Evolutionary conservation across 1,140 invertebrate genomes (phyloP).

Genomic region (Hyles vespertilio): DNA sequence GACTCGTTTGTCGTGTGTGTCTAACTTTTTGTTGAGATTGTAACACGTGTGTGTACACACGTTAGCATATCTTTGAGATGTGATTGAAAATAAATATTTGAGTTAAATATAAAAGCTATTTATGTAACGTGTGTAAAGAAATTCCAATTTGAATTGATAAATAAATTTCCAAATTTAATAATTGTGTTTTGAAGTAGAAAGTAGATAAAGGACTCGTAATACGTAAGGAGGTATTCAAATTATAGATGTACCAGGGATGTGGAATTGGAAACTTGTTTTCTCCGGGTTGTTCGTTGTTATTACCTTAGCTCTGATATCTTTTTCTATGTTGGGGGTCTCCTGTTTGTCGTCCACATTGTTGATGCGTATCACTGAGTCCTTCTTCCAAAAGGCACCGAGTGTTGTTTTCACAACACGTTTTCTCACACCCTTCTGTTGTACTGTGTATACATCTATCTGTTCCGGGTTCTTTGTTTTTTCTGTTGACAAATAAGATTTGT

Average conservation of each 20-base stretch:
- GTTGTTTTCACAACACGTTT: constrained; percentile 78
- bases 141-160: too few relatives aligned
- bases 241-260: constrained; percentile 8
- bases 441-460: constrained; percentile 80
- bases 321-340: constrained; percentile 79
- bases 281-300: constrained; percentile 24
- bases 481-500: constrained; percentile 50
- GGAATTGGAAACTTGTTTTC: constrained; percentile 61
- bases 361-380: constrained; percentile 80
- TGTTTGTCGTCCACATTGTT: constrained; percentile 83
- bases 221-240: constrained; percentile 9
- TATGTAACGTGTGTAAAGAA: too few relatives aligned
- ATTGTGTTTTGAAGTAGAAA: too few relatives aligned
- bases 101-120: too few relatives aligned
- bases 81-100: too few relatives aligned
- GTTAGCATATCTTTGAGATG: too few relatives aligned
- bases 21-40: too few relatives aligned
- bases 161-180: too few relatives aligned
- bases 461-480: constrained; percentile 83
- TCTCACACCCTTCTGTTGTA: constrained; percentile 78
- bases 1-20: too few relatives aligned
- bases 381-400: constrained; percentile 80
- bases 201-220: too few relatives aligned
- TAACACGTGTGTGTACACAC: too few relatives aligned
- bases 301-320: constrained; percentile 81